Conservation (phyloP, 2,888 invertebrate genomes). For the Epinotia ramella region DNA sequence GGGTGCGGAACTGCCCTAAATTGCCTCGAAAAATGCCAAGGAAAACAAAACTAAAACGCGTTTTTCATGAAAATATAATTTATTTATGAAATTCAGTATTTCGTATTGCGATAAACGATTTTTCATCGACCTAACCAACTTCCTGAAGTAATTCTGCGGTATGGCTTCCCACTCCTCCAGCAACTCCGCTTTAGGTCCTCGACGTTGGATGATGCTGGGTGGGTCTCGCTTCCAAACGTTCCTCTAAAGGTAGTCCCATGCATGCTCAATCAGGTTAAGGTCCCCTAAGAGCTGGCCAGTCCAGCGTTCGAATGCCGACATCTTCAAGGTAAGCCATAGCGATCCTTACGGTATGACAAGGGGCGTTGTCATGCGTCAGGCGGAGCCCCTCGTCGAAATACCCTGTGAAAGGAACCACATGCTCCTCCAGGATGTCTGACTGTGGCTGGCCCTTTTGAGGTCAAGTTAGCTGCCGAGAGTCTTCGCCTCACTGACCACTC, state of each 20-base stretch:
- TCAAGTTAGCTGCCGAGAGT: too few species aligned
- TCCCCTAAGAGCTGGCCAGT: conserved; percentile 17
- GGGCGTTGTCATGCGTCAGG: conserved; percentile 13
- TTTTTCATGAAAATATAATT: not conserved
- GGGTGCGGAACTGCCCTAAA: not conserved
- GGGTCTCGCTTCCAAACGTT: not conserved
- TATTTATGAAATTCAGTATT: not conserved
- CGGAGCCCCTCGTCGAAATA: too few species aligned
- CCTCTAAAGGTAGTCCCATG: conserved; percentile 19
- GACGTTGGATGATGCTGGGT: not conserved
- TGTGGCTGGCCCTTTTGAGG: too few species aligned
- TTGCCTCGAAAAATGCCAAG: not conserved
- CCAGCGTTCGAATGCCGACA: conserved; percentile 11
- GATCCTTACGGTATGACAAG: conserved; percentile 10
- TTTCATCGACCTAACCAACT: not conserved
- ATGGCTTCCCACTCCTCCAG: conserved; percentile 7
- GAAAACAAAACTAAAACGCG: too few species aligned
- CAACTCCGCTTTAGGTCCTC: not conserved
- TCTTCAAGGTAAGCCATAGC: conserved; percentile 5
- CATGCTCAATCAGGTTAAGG: conserved; percentile 25
- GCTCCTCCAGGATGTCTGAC: too few species aligned
- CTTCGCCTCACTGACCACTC: too few species aligned
- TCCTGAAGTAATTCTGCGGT: not conserved
- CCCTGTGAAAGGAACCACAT: too few species aligned
- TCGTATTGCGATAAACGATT: not conserved